phyloP scores from a whole-genome alignment of 1,140 invertebrate species.

The Forficula auricularia region DNA sequence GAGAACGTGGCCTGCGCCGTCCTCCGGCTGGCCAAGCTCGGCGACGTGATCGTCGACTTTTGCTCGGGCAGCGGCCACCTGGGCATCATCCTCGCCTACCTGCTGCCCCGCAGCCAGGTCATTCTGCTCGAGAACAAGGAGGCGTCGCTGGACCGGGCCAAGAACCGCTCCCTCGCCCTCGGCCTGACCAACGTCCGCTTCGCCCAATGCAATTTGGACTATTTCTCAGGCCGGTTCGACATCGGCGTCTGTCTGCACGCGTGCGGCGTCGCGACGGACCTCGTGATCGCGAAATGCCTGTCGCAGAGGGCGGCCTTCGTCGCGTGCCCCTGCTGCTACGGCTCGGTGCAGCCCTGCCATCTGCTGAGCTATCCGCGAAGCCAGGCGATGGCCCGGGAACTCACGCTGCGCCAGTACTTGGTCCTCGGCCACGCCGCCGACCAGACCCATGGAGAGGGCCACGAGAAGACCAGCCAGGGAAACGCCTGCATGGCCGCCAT shows the following conservation, averaged over 20 bases:
- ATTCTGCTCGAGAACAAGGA: slow-evolving; percentile 87
- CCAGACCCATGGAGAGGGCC: slow-evolving; percentile 60
- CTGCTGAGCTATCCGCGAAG: slow-evolving; percentile 55
- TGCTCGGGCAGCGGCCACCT: slow-evolving; percentile 87
- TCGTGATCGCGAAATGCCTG: slow-evolving; percentile 73
- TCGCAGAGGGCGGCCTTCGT: slow-evolving; percentile 62
- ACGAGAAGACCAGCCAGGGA: slow-evolving; percentile 51
- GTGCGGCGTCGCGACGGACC: slow-evolving; percentile 84
- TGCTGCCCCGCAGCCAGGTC: slow-evolving; percentile 50
- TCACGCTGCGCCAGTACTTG: slow-evolving; percentile 44
- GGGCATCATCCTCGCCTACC: slow-evolving; percentile 65
- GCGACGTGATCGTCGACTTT: slow-evolving; percentile 71
- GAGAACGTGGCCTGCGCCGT: slow-evolving; percentile 73
- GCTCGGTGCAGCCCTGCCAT: slow-evolving; percentile 56
- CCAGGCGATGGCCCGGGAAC: slow-evolving; percentile 18
- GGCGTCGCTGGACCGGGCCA: slow-evolving; percentile 59
- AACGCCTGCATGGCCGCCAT: slow-evolving; percentile 70
- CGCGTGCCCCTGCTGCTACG: slow-evolving; percentile 88
- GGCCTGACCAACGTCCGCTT: slow-evolving; percentile 57
- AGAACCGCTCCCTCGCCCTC: slow-evolving; percentile 46
- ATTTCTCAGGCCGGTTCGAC: slow-evolving; percentile 58
- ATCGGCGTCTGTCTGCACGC: slow-evolving; percentile 80
- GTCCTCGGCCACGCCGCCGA: slow-evolving; percentile 75
- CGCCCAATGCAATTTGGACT: slow-evolving; percentile 75
- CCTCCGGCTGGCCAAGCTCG: slow-evolving; percentile 36